These are phyloP conservation scores for Nomada ruficornis DNA, from an alignment of 2,888 invertebrate species.

Conservation along the genomic window DNA sequence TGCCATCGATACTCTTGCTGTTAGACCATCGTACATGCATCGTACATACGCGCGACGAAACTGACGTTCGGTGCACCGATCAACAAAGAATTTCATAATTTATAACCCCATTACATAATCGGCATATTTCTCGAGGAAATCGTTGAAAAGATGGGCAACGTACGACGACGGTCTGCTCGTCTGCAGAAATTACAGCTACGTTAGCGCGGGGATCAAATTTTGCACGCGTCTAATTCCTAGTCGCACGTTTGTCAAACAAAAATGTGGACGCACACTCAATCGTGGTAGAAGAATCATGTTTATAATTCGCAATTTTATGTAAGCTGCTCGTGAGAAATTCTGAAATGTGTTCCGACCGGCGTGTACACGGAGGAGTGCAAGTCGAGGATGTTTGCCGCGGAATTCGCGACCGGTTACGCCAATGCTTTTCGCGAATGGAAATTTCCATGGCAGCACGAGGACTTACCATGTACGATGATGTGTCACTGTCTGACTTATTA, in stretches of 20 bases:
- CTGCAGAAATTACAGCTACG: neutral
- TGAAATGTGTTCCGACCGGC: neutral
- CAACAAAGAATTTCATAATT: slow-evolving; percentile 14
- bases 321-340: neutral
- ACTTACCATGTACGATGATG: slow-evolving; percentile 60
- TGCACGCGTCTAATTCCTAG: neutral
- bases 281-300: no score
- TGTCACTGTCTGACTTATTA: slow-evolving; percentile 74
- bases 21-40: neutral
- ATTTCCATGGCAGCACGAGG: slow-evolving; percentile 76
- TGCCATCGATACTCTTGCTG: neutral
- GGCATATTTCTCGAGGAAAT: neutral
- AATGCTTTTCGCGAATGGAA: slow-evolving; percentile 80
- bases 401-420: slow-evolving; percentile 75
- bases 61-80: neutral
- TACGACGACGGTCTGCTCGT: no score
- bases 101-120: neutral
- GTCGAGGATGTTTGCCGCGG: slow-evolving; percentile 11
- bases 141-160: neutral
- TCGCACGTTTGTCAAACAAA: neutral
- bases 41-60: neutral
- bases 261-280: neutral
- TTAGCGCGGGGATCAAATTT: neutral
- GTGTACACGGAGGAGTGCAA: neutral
- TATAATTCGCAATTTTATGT: no score